Percentiles rank a stretch among this genome's conserved stretches.
These are phyloP conservation scores for Abscondita cerata DNA, from an alignment of 2,888 invertebrate species.

Conservation along the genomic window DNA sequence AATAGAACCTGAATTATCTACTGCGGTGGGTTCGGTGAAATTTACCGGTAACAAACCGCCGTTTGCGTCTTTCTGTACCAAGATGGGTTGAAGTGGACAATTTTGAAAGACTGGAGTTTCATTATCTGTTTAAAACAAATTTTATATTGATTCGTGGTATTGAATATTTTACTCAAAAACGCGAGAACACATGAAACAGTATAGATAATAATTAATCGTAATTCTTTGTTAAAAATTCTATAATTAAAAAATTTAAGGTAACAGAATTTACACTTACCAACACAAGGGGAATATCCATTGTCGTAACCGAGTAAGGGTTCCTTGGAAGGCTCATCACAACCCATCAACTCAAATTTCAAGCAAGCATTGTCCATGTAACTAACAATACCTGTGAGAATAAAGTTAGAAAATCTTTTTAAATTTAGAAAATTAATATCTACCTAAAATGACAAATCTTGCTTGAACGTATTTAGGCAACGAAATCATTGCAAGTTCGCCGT, in stretches of 20 bases:
- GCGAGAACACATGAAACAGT: too few relatives aligned
- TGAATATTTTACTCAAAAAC: too few relatives aligned
- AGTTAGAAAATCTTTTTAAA: not conserved
- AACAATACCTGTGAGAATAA: slow-evolving; percentile 73
- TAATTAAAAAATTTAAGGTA: not conserved
- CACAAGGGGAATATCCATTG: slow-evolving; percentile 92
- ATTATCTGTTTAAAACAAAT: slow-evolving; percentile 71
- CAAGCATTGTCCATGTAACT: slow-evolving; percentile 98
- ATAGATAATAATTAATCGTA: too few relatives aligned
- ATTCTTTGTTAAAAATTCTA: too few relatives aligned
- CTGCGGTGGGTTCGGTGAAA: slow-evolving; percentile 91
- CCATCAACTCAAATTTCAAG: slow-evolving; percentile 94
- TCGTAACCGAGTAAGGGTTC: slow-evolving; percentile 91
- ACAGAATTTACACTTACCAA: slow-evolving; percentile 71
- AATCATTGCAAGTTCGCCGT: slow-evolving; percentile 96
- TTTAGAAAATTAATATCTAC: slow-evolving; percentile 39
- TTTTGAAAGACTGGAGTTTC: slow-evolving; percentile 97
- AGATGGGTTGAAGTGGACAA: slow-evolving; percentile 91
- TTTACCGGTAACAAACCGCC: slow-evolving; percentile 91
- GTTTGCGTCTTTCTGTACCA: slow-evolving; percentile 86
- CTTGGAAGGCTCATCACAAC: slow-evolving; percentile 85
- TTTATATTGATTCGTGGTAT: too few relatives aligned
- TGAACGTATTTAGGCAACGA: slow-evolving; percentile 92
- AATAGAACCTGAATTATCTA: slow-evolving; percentile 95
- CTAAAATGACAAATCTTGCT: slow-evolving; percentile 90